Percentiles rank a stretch among this genome's conserved stretches.
Conservation (phyloP, 2,797 vertebrate species). For the Crypturellus tataupa region DNA sequence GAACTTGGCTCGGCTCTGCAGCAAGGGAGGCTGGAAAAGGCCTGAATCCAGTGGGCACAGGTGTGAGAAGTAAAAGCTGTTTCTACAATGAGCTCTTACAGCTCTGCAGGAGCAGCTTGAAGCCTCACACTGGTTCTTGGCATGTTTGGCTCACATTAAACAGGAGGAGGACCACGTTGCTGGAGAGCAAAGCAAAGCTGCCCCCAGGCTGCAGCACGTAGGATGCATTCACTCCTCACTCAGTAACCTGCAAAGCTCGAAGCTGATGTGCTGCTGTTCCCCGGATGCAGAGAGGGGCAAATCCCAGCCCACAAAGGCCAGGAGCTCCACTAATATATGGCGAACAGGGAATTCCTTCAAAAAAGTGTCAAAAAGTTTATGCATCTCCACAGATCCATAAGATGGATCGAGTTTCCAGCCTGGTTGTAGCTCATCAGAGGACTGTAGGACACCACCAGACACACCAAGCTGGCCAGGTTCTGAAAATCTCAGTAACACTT, state of each 20-base stretch:
- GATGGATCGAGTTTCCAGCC: fast-evolving
- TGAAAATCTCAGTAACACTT: slow-evolving; percentile 80
- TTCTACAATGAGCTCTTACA: slow-evolving; percentile 41
- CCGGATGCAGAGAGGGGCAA: neutral
- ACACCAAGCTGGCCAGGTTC: slow-evolving; percentile 31
- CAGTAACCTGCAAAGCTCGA: too few species aligned
- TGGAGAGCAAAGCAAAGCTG: neutral
- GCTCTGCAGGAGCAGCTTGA: neutral
- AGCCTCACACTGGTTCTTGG: neutral
- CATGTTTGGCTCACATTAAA: neutral
- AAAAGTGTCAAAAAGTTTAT: neutral
- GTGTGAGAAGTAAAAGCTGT: slow-evolving; percentile 17
- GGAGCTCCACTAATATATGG: fast-evolving
- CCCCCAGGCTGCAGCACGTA: neutral
- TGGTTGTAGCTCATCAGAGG: fast-evolving
- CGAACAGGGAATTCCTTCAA: neutral
- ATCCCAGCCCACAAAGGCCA: neutral
- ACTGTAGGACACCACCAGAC: neutral
- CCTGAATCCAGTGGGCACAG: neutral
- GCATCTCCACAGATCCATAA: neutral
- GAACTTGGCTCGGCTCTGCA: slow-evolving; percentile 36
- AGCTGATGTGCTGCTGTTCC: too few species aligned
- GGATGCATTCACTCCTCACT: neutral
- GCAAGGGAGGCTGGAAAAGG: slow-evolving; percentile 17
- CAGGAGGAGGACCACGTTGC: neutral